Evolutionary conservation across 1,140 invertebrate species (phyloP), one percentile per base, ranked within the genome.

Genomic region (Bombus breviceps): DNA sequence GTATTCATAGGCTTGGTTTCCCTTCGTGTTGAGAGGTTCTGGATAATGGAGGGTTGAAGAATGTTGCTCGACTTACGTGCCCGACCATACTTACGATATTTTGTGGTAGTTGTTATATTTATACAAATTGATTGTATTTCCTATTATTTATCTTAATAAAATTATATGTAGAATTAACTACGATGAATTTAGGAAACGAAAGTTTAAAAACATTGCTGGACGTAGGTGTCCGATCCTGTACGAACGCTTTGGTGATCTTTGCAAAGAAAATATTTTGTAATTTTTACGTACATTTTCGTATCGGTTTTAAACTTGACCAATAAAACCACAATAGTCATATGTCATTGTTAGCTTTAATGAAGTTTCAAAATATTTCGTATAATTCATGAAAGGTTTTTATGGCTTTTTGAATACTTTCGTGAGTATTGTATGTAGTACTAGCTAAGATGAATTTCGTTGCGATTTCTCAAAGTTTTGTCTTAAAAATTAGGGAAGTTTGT

Each of bases 1-100:
- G 72, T 89, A 90, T 90, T 91, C 90, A 89, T 79, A 59, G 82
- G 78, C 62, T 79, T 71, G 84, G 81, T 71, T 89, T 83, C 88
- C 78, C 53, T 78, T 69, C 68, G 74, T 74, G 43, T 64, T 77
- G 71, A 32, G 57, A 43, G 66, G 47, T 37, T 37, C 22, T 32
- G 5, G 64, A 32, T 66, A 37, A 10, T 37, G 3, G 68, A 69
- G 68, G 10, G 25, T 69, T n/a, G 10, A 62, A n/a, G 59, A 62
- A 62, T 5, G 28, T n/a, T n/a, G 28, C 10, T 13, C 12, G 59
- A 28, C 12, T n/a, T 53, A 53, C 47, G 18, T 1, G 18, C 18
- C 0, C 47, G 18, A 53, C 47, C 18, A 53, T 53, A 22, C 47
- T 53, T 53, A 22, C 18, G 18, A 8, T 53, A 53, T 53, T 53